These are phyloP conservation scores for Lasioglossum zephyrum DNA, from an alignment of 2,888 invertebrate species.

Conservation along the genomic window DNA sequence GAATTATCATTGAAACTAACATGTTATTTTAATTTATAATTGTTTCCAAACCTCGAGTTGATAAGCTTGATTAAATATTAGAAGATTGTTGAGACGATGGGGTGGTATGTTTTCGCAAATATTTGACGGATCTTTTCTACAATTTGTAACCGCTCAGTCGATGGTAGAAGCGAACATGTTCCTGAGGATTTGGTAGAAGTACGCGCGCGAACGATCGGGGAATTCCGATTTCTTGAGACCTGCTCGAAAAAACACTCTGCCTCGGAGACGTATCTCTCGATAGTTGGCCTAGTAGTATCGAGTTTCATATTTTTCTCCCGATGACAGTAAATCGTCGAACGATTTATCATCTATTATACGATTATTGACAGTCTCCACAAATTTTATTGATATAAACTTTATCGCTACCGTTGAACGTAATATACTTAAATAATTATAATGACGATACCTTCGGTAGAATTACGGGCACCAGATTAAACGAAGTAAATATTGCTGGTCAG, in stretches of 20 bases:
- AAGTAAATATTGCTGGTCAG: background rate
- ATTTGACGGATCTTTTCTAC: background rate
- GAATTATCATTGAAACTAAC: no score
- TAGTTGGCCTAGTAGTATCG: constrained; percentile 82
- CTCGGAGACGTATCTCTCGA: constrained; percentile 75
- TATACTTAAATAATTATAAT: constrained; percentile 75
- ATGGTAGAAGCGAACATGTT: constrained; percentile 11
- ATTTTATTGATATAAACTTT: constrained; percentile 82
- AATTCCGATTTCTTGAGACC: constrained; percentile 27
- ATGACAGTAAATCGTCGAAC: constrained; percentile 73
- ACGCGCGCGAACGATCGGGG: background rate
- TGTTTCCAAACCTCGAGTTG: background rate
- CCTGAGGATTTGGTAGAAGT: constrained; percentile 10
- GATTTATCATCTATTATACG: constrained; percentile 75
- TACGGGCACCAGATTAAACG: constrained; percentile 47
- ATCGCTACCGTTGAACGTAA: constrained; percentile 81
- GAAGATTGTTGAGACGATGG: background rate
- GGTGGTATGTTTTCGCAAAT: background rate
- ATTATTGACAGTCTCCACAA: constrained; percentile 81
- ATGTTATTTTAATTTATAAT: no score
- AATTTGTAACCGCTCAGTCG: background rate
- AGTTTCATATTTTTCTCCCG: constrained; percentile 79
- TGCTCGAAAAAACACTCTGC: constrained; percentile 49
- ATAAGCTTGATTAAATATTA: background rate
- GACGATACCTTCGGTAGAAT: constrained; percentile 67